Base-by-base conservation (phyloP, 2,888 invertebrate genomes). In the Tinea pellionella region DNA sequence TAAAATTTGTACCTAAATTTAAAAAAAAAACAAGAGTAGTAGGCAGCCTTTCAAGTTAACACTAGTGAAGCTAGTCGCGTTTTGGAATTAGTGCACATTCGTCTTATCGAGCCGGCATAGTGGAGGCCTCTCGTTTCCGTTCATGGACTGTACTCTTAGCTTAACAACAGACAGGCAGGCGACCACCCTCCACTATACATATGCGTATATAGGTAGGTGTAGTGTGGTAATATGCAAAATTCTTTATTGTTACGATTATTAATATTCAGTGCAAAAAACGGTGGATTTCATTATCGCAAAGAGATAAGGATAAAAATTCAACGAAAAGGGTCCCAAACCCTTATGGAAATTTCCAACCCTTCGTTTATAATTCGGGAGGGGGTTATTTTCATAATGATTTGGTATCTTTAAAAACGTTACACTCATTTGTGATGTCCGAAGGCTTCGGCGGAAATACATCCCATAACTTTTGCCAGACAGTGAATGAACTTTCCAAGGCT, bases 371-470 rank as follows among this genome's bases (percentile, higher is more conserved):
- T 37, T 37, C 9, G 9, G 9, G 37, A 47, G 47, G 47, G 47
- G 47, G 47, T 47, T 13, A 16, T 9, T 41, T 47, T 47, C 47
- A 15, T 9, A 9, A 47, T 16, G 47, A 47, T 47, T 47, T 15
- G 15, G 47, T 4, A 47, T 47, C n/a, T 47, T 37, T 12, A 37
- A 37, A 41, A n/a, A n/a, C 13, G 3, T n/a, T 41, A 8, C 41
- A 41, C 9, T 16, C 47, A 47, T 47, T 47, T 47, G 2, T 47
- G 47, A n/a, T 42, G 63, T 66, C 61, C 62, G 32, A 15, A 59
- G 19, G 57, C 18, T 37, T 13, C 61, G 63, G 68, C 73, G 73
- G 73, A 72, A 69, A 73, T 72, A 70, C 74, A 68, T 69, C 64
- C 65, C 73, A 69, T 73, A 70, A 65, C 66, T 67, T 66, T 64